Percentiles rank a stretch among this genome's conserved stretches.
Conservation (phyloP, 2,888 invertebrate genomes). For the Drosophila recens region DNA sequence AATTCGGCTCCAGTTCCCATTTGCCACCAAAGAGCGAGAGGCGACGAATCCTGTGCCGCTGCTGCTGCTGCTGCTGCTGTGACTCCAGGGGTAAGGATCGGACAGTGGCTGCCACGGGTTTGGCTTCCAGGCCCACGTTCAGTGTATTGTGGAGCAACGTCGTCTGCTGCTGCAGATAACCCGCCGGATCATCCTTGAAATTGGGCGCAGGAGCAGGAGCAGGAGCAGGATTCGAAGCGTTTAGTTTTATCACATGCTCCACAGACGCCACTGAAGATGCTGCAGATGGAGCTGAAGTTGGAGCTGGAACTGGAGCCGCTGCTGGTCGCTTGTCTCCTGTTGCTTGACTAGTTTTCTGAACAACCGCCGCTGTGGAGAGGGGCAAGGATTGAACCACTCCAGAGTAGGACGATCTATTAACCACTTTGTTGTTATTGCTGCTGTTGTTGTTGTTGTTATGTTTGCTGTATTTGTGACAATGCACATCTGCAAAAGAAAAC, state of each 20-base stretch:
- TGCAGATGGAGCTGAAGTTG: slow-evolving; percentile 22
- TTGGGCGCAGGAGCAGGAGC: slow-evolving; percentile 86
- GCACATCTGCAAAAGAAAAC: slow-evolving; percentile 63
- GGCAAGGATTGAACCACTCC: slow-evolving; percentile 22
- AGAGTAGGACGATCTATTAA: slow-evolving; percentile 8
- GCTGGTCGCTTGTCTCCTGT: slow-evolving; percentile 27
- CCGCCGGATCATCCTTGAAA: slow-evolving; percentile 92
- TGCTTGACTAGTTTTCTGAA: slow-evolving; percentile 62
- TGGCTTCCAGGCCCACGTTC: slow-evolving; percentile 89
- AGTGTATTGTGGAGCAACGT: slow-evolving; percentile 91
- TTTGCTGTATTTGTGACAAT: slow-evolving; percentile 67
- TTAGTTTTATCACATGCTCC: slow-evolving; percentile 68
- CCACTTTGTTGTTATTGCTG: no score
- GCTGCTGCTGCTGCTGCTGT: slow-evolving; percentile 70
- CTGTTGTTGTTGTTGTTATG: slow-evolving; percentile 61
- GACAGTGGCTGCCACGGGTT: slow-evolving; percentile 36
- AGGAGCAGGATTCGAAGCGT: slow-evolving; percentile 15
- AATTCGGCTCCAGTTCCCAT: slow-evolving; percentile 54
- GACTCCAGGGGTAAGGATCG: slow-evolving; percentile 55
- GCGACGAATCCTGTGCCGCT: slow-evolving; percentile 77
- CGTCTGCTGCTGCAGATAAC: slow-evolving; percentile 96
- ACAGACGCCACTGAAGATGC: slow-evolving; percentile 23
- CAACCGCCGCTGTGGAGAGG: slow-evolving; percentile 26
- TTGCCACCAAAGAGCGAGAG: slow-evolving; percentile 59
- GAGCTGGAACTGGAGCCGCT: slow-evolving; percentile 14